Base-by-base conservation (phyloP, 1,140 invertebrate species). In the Zophobas morio region DNA sequence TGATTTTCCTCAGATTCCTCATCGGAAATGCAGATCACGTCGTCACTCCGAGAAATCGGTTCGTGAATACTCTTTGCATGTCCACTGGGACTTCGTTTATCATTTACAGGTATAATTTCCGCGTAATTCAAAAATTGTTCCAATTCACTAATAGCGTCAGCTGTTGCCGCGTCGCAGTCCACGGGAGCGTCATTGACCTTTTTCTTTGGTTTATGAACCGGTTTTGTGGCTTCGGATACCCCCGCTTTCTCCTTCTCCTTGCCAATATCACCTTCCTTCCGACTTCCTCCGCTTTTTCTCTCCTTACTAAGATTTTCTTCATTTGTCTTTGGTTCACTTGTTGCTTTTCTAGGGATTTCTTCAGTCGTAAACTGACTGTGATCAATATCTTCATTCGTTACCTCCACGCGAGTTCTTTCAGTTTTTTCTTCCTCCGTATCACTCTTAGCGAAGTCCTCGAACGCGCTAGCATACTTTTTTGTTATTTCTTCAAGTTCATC, bases 391-490 rank as follows among this genome's bases (percentile, higher is more conserved):
- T 54, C 35, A 3, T 54, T 5, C 3, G 0, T 34, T 34, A 32
- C 53, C 1, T 71, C 51, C 35, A 3, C 37, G 5, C 8, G 49
- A 47, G 4, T 34, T 40, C n/a, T 75, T 34, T 36, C 35, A 54
- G 8, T 0, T 39, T 74, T 51, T 60, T 60, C 39, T n/a, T 56
- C 37, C 6, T 60, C 73, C 42, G 39, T 60, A 46, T 40, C 37
- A 6, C 34, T 51, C 6, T 56, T 20, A 20, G 20, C 36, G 8
- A 74, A 75, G 54, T 33, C 54, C 4, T 37, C 37, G 40, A 82
- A 82, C 8, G 77, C 74, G 2, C 75, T 33, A 57, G 63, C 5
- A 63, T 80, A 81, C 74, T 76, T 78, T n/a, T 80, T 74, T 20
- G 77, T 66, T 32, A 81, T 53, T 20, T 76, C 47, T 2, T 74